Percentiles rank a stretch among this genome's conserved stretches.
Conservation (phyloP, 2,113 vertebrate genomes). For the Catharus bicknelli region DNA sequence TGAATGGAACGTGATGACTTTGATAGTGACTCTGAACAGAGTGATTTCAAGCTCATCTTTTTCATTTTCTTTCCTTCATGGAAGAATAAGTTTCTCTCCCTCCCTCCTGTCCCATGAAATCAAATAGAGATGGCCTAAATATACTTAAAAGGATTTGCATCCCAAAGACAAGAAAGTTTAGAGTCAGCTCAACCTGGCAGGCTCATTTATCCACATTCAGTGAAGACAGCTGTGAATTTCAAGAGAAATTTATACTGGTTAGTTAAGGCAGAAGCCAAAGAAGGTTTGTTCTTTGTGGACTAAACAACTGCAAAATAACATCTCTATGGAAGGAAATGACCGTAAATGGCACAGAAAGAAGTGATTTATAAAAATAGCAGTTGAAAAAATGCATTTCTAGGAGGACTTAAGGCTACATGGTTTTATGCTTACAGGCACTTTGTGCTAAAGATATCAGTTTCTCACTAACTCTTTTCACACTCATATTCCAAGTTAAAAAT, state of each 20-base stretch:
- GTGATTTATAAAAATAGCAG: neutral
- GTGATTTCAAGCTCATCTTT: conserved; percentile 34
- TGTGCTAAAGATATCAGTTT: neutral
- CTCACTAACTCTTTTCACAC: neutral
- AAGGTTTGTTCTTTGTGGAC: neutral
- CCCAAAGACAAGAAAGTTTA: conserved; percentile 60
- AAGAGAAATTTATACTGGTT: conserved; percentile 41
- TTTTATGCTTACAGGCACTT: neutral
- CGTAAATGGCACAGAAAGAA: neutral
- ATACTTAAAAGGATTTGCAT: conserved; percentile 55
- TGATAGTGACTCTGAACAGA: neutral
- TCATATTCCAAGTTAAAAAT: neutral
- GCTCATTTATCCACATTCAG: conserved; percentile 59
- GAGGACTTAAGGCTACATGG: neutral
- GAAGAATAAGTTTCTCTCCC: neutral
- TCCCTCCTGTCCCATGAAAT: conserved; percentile 16
- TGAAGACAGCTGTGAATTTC: conserved; percentile 54
- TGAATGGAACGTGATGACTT: neutral
- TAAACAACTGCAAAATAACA: conserved; percentile 4
- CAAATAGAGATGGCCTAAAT: conserved; percentile 54
- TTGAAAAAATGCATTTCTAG: neutral
- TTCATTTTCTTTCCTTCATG: conserved; percentile 5
- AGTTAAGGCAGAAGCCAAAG: conserved; percentile 20
- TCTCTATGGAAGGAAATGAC: conserved; percentile 28
- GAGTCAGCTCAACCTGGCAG: conserved; percentile 61